phyloP scores from a whole-genome alignment of 2,113 vertebrate genomes.

The Otis tarda region DNA sequence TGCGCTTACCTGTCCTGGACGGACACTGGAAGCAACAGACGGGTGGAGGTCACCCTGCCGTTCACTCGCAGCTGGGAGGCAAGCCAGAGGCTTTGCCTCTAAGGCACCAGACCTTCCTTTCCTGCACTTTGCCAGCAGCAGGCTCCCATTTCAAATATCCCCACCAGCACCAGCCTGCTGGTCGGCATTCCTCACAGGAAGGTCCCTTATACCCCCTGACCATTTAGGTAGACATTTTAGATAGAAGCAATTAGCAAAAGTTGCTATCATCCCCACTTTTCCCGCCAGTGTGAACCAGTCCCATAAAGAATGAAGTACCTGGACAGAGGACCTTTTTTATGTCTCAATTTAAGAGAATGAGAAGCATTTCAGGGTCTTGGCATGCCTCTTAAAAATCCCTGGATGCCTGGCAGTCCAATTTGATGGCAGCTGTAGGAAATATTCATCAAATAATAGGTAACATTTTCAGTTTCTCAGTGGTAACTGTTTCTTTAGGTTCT shows the following conservation, averaged over 20 bases:
- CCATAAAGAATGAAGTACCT: neutral
- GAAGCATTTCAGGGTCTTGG: neutral
- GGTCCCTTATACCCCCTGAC: neutral
- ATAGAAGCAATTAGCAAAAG: neutral
- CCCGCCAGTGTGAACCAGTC: neutral
- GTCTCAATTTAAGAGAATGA: neutral
- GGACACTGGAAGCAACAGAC: neutral
- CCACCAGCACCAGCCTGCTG: neutral
- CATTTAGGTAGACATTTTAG: neutral
- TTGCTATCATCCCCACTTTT: neutral
- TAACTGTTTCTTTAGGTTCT: neutral
- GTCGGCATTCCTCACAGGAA: neutral
- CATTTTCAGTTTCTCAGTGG: neutral
- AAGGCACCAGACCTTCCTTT: fast-evolving
- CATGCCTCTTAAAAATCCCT: neutral
- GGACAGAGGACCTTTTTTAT: neutral
- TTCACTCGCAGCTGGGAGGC: neutral
- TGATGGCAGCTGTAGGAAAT: neutral
- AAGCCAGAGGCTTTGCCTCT: neutral
- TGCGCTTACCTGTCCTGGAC: neutral
- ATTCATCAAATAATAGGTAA: neutral
- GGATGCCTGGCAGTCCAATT: neutral
- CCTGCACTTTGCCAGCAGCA: neutral
- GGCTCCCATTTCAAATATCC: neutral
- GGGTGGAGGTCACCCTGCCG: neutral